Base-by-base conservation (phyloP, 1,140 invertebrate species). In the Drosophila sechellia region DNA sequence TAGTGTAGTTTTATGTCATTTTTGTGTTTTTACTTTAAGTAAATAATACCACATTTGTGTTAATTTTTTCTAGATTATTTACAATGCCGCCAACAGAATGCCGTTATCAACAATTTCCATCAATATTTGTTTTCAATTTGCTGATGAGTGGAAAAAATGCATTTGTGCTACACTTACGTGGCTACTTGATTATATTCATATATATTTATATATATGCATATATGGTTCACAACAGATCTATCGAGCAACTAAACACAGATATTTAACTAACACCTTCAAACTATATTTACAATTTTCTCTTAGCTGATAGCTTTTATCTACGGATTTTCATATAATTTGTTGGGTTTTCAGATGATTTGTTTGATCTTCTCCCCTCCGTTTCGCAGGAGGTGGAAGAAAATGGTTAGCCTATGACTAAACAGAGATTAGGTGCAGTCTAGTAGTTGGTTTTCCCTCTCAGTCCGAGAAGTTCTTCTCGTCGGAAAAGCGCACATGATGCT, bases 391-490 rank as follows among this genome's bases (percentile, higher is more conserved):
- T 5, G 52, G 48, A 37, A 5, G 40, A 31, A 35, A 31, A 37
- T 37, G 31, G 13, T 66, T 72, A 76, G 49, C 53, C 52, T 83
- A 84, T 58, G 54, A 69, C 65, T 85, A 85, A 85, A 85, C 81
- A 86, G 73, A 85, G 81, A 69, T 85, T 86, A 86, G 80, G 85
- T 89, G 85, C 84, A 89, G 84, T 89, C 84, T 89, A 90, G 84
- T 89, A 80, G 80, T 89, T 89, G 37, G 56, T 52, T 71, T 56
- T 35, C 39, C 42, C 42, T 20, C 40, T 69, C 70, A 91, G 78
- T 91, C 90, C 61, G 90, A 91, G 70, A 91, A 91, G 58, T 91
- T 91, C 57, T 91, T 91, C 78, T 91, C 90, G 58, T 91, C 90
- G 46, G 90, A 91, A 66, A 91, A 91, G 65, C 90, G 85, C 65